Conservation (phyloP, 2,113 vertebrate genomes). For the Prinia subflava region DNA sequence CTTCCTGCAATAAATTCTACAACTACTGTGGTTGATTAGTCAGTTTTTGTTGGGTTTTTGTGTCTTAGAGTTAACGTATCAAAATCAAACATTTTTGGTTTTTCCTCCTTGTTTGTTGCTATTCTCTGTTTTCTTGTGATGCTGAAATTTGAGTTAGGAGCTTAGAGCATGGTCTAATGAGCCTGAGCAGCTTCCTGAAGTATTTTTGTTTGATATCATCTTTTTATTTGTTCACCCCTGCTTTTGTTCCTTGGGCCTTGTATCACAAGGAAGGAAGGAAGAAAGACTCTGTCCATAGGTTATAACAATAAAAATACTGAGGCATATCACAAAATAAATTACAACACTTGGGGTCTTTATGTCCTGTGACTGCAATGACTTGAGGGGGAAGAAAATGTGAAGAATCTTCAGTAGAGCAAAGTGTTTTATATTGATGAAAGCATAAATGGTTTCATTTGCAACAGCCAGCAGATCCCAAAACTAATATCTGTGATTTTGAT, state of each 20-base stretch:
- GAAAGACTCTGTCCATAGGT: background rate
- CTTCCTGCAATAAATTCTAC: accelerated
- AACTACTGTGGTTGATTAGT: background rate
- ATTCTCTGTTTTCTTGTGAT: background rate
- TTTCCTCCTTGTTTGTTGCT: background rate
- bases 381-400: background rate
- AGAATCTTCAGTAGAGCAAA: background rate
- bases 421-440: background rate
- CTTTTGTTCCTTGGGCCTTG: background rate
- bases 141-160: background rate
- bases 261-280: background rate
- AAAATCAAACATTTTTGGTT: background rate
- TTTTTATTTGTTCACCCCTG: background rate
- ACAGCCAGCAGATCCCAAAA: background rate
- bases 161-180: background rate
- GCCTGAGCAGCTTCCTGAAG: background rate
- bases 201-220: background rate
- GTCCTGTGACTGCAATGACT: background rate
- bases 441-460: background rate
- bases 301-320: background rate
- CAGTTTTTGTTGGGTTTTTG: background rate
- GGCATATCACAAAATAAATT: background rate
- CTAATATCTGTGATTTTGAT: background rate
- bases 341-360: background rate
- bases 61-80: background rate